Evolutionary conservation across 2,113 vertebrate species (phyloP), one percentile per base, ranked within the genome.

Genomic region (Bubo blakistoni): DNA sequence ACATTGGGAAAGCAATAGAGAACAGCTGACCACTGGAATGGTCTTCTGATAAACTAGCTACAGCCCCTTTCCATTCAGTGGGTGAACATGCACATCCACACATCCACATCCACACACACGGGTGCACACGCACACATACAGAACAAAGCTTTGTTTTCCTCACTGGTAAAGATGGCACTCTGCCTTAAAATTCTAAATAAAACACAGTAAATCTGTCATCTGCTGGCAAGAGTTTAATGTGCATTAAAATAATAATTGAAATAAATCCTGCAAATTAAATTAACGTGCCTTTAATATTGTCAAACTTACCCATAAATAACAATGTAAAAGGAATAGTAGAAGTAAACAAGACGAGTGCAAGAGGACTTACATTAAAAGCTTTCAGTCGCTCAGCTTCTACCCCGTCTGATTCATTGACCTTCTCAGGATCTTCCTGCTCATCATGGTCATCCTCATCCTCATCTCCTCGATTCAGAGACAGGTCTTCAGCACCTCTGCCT

Each of bases 391-490:
- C 98, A 5, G 98, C 98, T 97, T 99, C 98, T 21, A 98, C 98
- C 4, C 98, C 98, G 22, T 98, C 98, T 10, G 98, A 96, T 88
- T 98, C 98, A 73, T 97, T 98, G 20, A 97, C 98, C 91, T 98
- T 98, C 95, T 99, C 98, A 16, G 98, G 90, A 90, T 99, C 98
- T 52, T 99, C 98, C 19, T 98, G 98, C 44, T 98, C 98, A 3
- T 98, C 98, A 11, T 98, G 98, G 61, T 99, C 98, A 78, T 99
- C 98, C 65, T 99, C 98, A n/a, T 99, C 98, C 44, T 98, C 98
- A 42, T 98, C 98, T 22, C 97, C 98, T 88, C 98, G 96, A 96
- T 97, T 98, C 65, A 98, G 96, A 79, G 98, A 98, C 51, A 98
- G 97, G 86, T 98, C 98, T 97, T 98, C 98, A 40, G 98, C 98